Percentiles rank a stretch among this genome's conserved stretches.
Conservation (phyloP, 2,113 vertebrate species). For the Myotis yumanensis region DNA sequence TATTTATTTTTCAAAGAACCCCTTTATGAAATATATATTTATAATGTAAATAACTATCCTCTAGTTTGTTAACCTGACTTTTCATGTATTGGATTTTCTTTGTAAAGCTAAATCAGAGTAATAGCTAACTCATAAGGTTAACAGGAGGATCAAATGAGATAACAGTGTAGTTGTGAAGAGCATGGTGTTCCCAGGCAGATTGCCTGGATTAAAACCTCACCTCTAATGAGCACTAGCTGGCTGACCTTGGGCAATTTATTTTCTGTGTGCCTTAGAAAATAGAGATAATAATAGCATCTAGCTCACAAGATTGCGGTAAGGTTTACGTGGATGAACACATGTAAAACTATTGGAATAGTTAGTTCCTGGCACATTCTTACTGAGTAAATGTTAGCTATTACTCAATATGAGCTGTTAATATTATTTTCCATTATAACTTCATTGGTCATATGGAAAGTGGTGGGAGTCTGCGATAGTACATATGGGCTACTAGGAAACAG, state of each 20-base stretch:
- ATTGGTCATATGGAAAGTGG: background rate
- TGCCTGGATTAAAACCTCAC: background rate
- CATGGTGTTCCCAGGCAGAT: background rate
- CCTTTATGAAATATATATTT: constrained; percentile 4
- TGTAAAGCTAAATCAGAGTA: constrained; percentile 19
- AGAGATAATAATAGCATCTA: background rate
- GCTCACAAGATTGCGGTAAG: background rate
- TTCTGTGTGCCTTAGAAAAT: background rate
- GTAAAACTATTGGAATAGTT: background rate
- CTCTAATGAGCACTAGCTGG: background rate
- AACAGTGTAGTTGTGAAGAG: background rate
- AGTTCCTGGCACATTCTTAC: background rate
- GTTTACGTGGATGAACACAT: constrained; percentile 18
- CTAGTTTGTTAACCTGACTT: constrained; percentile 30
- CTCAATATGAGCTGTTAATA: background rate
- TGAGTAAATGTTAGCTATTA: background rate
- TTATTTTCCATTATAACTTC: constrained; percentile 1
- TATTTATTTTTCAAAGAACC: constrained; percentile 21
- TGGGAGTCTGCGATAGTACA: background rate
- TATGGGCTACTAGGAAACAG: background rate
- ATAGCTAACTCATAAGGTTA: background rate
- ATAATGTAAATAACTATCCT: background rate
- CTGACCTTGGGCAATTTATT: background rate
- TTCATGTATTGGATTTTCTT: constrained; percentile 24
- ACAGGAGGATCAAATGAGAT: background rate